These are phyloP conservation scores for Brachionus koreanus DNA, from an alignment of 1,140 invertebrate species.

Conservation along the genomic window DNA sequence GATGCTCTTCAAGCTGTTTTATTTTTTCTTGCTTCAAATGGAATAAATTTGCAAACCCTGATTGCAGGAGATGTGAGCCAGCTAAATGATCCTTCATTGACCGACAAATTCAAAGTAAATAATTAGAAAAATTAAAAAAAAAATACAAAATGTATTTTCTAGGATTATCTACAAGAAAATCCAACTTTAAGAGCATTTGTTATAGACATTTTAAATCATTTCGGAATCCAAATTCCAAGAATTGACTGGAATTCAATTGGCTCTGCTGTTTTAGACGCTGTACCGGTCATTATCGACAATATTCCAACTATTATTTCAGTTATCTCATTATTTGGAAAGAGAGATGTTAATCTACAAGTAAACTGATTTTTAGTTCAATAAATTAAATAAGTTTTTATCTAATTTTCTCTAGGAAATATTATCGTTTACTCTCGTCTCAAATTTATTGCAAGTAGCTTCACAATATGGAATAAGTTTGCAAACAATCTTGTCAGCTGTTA, in stretches of 20 bases:
- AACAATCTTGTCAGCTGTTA: background rate
- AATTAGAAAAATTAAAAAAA: background rate
- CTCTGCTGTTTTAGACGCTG: background rate
- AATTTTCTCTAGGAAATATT: background rate
- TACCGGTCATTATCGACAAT: background rate
- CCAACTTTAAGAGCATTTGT: slow-evolving; percentile 18
- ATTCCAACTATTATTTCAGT: background rate
- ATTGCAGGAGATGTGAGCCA: background rate
- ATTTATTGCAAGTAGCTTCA: background rate
- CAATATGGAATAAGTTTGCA: background rate
- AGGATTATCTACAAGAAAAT: background rate
- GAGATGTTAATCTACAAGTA: slow-evolving; percentile 9
- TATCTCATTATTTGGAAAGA: background rate
- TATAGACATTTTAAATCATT: background rate
- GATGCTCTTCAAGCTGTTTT: background rate
- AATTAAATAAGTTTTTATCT: background rate
- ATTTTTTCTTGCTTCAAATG: background rate
- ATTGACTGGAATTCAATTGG: background rate
- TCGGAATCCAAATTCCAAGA: slow-evolving; percentile 8
- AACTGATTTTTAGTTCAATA: background rate
- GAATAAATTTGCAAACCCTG: background rate
- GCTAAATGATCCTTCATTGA: background rate
- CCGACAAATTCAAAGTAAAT: slow-evolving; percentile 10
- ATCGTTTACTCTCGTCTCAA: background rate
- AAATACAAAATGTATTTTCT: background rate